These are phyloP conservation scores for Fringilla coelebs DNA, from an alignment of 2,797 vertebrate genomes.

Conservation along the genomic window DNA sequence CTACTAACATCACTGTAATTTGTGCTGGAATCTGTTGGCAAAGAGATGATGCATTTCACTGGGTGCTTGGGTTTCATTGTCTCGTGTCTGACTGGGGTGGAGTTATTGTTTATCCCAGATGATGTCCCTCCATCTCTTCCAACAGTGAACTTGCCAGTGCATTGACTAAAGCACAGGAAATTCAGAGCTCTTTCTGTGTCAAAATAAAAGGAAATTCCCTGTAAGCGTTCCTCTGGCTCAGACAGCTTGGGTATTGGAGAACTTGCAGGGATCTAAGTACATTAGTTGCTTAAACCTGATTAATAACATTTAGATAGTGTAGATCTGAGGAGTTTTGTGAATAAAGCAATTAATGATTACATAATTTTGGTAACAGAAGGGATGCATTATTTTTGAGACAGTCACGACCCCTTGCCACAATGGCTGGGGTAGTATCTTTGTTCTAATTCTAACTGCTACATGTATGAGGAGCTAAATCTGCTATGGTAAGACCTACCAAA, in stretches of 20 bases:
- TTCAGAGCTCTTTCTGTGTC: background rate
- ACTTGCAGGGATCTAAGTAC: background rate
- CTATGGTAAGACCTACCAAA: background rate
- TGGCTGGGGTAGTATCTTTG: background rate
- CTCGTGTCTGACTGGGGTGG: conserved; percentile 39
- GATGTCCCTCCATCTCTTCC: conserved; percentile 48
- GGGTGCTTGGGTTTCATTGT: conserved; percentile 63
- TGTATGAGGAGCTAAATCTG: background rate
- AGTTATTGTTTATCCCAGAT: conserved; percentile 4
- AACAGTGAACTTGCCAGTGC: background rate
- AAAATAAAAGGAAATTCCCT: background rate
- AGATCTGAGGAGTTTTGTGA: background rate
- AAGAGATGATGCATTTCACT: conserved; percentile 57
- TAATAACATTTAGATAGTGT: background rate
- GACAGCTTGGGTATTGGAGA: background rate
- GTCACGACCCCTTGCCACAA: background rate
- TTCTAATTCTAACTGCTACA: background rate
- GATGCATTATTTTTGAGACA: background rate
- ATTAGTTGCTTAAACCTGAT: background rate
- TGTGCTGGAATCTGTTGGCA: conserved; percentile 63
- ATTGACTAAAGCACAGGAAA: background rate
- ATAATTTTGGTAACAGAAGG: background rate
- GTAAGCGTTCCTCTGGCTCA: background rate
- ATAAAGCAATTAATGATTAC: background rate
- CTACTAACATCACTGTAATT: conserved; percentile 45